These are phyloP conservation scores for Diorhabda carinulata DNA, from an alignment of 1,140 invertebrate species.

Conservation along the genomic window DNA sequence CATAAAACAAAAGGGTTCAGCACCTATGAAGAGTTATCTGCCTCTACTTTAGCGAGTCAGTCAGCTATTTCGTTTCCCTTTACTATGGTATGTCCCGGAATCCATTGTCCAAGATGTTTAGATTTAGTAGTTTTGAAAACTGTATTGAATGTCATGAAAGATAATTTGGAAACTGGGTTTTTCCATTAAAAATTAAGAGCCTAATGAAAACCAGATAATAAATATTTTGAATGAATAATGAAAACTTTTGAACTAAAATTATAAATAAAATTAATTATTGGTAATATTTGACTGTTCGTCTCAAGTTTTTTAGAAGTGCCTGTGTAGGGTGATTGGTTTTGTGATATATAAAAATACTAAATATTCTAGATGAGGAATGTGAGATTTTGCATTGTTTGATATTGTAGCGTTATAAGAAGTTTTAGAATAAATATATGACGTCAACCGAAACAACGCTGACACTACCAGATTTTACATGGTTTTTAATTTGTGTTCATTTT, in stretches of 20 bases:
- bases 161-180: no score
- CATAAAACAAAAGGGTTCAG: no score
- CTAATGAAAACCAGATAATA: no score
- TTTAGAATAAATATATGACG: constrained; percentile 6
- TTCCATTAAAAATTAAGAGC: no score
- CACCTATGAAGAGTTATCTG: no score
- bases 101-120: no score
- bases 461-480: constrained; percentile 18
- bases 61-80: no score
- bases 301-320: constrained; percentile 23
- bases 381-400: constrained; percentile 17
- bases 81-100: no score
- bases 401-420: constrained; percentile 14
- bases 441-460: constrained; percentile 20
- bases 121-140: no score
- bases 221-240: background rate
- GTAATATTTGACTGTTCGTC: constrained; percentile 12
- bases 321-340: constrained; percentile 19
- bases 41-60: no score
- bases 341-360: constrained; percentile 5
- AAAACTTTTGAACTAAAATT: background rate
- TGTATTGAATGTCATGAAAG: no score
- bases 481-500: constrained; percentile 17
- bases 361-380: constrained; percentile 17
- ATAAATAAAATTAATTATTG: background rate